Evolutionary conservation across 2,888 invertebrate genomes (phyloP), one percentile per base, ranked within the genome.

Genomic region (Orthosia cruda): DNA sequence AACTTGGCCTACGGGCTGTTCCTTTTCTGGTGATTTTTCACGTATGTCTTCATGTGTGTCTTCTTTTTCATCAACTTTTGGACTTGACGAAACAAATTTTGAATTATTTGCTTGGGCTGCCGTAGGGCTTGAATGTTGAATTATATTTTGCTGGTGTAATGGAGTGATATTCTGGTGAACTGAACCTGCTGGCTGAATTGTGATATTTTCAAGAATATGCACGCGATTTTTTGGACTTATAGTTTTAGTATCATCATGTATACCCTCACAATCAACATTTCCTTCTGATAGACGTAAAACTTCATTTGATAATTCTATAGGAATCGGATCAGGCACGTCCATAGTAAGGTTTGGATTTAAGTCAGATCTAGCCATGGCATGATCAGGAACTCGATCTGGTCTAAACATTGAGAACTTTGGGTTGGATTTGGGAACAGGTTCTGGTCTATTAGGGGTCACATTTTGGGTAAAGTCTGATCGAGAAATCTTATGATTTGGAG

Each of bases 181-280:
- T 59, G 81, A 74, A 40, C 74, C 86, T 47, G 94, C 86, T 47
- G 94, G 89, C 68, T 87, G 88, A 70, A 96, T 93, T 50, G 92
- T 94, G 52, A 96, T 89, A 47, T 95, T 93, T 91, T 96, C 96
- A 69, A 96, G 83, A 59, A 96, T 86, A 73, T 94, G 92, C 50
- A 96, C 94, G 81, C 90, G 92, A 84, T 95, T 96, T 40, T 92
- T 86, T 64, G 95, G 92, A 83, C 85, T 93, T 77, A 93, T 87
- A 52, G 80, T 77, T 83, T 91, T 92, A 59, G 82, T 67, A 45
- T 65, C 71, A 61, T 86, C 87, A 75, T 89, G 85, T 72, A 74
- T 71, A 59, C 69, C 72, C 40, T 26, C 64, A 74, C 74, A 68
- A 59, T 75, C 73, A 57, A 23, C 54, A 78, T 71, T 65, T 74